Conservation (phyloP, 2,113 vertebrate genomes). For the Accipiter virgatus region DNA sequence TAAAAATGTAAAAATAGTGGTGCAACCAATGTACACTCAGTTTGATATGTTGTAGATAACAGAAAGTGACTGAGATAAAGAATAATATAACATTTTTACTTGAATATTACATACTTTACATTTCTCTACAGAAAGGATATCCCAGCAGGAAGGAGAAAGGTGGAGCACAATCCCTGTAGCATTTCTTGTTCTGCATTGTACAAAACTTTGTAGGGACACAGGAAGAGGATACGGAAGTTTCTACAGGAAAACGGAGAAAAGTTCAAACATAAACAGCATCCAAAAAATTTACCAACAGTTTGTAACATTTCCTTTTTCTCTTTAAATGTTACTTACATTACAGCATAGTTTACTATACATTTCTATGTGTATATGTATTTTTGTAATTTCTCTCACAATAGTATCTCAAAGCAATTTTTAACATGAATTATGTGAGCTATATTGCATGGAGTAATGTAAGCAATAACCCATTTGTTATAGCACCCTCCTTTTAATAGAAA, state of each 20-base stretch:
- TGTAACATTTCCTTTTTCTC: slow-evolving; percentile 68
- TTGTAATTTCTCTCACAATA: background rate
- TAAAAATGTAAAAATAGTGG: background rate
- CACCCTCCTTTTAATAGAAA: background rate
- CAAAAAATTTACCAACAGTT: slow-evolving; percentile 77
- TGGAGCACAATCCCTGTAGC: slow-evolving; percentile 76
- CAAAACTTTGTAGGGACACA: slow-evolving; percentile 79
- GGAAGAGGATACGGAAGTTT: slow-evolving; percentile 84
- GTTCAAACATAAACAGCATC: slow-evolving; percentile 81
- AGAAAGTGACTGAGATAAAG: slow-evolving; percentile 66
- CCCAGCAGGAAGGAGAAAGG: slow-evolving; percentile 87
- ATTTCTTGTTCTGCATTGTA: slow-evolving; percentile 77
- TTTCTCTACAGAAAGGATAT: slow-evolving; percentile 84
- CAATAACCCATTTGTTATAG: background rate
- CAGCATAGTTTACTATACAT: background rate
- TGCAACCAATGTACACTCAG: slow-evolving; percentile 28
- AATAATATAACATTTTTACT: slow-evolving; percentile 70
- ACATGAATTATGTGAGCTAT: background rate
- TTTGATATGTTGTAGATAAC: slow-evolving; percentile 37
- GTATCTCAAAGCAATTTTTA: background rate
- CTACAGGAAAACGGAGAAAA: slow-evolving; percentile 81
- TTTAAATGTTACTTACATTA: background rate
- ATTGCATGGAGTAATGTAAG: background rate
- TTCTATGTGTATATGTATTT: background rate
- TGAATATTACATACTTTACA: slow-evolving; percentile 72